Evolutionary conservation across 1,140 invertebrate species (phyloP), one percentile per base, ranked within the genome.

Genomic region (Physella acuta): DNA sequence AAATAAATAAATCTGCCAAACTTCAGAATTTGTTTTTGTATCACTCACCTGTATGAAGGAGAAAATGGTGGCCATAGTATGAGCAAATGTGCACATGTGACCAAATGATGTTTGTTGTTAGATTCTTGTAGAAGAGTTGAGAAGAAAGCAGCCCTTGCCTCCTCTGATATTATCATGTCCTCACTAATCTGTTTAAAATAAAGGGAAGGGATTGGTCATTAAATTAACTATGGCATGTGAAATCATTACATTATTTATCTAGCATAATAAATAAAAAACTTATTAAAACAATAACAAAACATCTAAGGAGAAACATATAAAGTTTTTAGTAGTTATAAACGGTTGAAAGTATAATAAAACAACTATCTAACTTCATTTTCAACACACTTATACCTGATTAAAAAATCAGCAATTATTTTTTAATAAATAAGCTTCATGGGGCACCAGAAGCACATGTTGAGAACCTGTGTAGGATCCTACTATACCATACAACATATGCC

Each of bases 151-250:
- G 73, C 55, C 56, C 78, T 74, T 24, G 68, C 33, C 16, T 72
- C 69, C 49, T 78, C 78, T 28, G 72, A 71, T 1, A 59, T 68
- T 31, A 80, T 73, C 36, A 75, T 72, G n/a, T 69, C 52, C 66
- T 75, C 73, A 60, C 70, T 70, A 2, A 79, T 14, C 76, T 78
- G n/a, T n/a, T n/a, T n/a, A n/a, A n/a, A n/a, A n/a, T n/a, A n/a
- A n/a, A n/a, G n/a, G n/a, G n/a, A n/a, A n/a, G n/a, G n/a, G n/a
- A n/a, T n/a, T n/a, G n/a, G n/a, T n/a, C n/a, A n/a, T n/a, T n/a
- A n/a, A n/a, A n/a, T n/a, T n/a, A n/a, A n/a, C n/a, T n/a, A n/a
- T n/a, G n/a, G n/a, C n/a, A n/a, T n/a, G n/a, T n/a, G n/a, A n/a
- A n/a, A n/a, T n/a, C n/a, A n/a, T n/a, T n/a, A n/a, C n/a, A n/a